Conservation (phyloP, 2,113 vertebrate species). For the Nyctibius bracteatus region DNA sequence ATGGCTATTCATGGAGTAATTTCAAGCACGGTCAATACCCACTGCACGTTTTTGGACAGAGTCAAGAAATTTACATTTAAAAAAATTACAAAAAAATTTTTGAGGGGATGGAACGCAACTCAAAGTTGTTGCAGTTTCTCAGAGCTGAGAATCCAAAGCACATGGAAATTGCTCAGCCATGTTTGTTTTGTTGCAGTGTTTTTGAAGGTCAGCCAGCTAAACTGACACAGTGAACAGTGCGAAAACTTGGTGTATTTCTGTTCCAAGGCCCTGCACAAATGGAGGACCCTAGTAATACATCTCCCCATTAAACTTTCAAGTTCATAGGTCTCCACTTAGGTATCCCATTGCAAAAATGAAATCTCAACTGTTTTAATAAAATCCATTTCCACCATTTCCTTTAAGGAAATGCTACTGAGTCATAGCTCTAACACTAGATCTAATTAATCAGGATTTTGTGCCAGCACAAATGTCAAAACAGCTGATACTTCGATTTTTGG, state of each 20-base stretch:
- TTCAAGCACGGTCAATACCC: not conserved
- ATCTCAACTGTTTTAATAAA: not conserved
- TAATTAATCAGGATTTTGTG: not conserved
- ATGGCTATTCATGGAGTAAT: not conserved
- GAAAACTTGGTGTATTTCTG: not conserved
- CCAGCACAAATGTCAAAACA: not conserved
- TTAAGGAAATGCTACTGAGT: not conserved
- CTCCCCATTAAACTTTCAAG: not conserved
- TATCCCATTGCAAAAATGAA: not conserved
- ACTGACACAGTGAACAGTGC: not conserved
- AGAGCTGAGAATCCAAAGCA: not conserved
- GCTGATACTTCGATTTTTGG: not conserved
- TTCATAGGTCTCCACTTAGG: not conserved
- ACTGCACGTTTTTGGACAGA: not conserved
- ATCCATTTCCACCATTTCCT: not conserved
- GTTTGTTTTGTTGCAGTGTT: not conserved
- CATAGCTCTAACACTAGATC: not conserved
- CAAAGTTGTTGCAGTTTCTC: not conserved
- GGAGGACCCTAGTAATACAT: not conserved
- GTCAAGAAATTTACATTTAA: not conserved
- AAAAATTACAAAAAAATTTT: not conserved
- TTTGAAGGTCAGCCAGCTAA: not conserved
- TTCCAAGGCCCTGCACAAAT: not conserved
- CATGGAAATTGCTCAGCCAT: not conserved
- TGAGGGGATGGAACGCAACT: not conserved